Evolutionary conservation across 1,140 invertebrate species (phyloP), one percentile per base, ranked within the genome.

Genomic region (Bombus breviceps): DNA sequence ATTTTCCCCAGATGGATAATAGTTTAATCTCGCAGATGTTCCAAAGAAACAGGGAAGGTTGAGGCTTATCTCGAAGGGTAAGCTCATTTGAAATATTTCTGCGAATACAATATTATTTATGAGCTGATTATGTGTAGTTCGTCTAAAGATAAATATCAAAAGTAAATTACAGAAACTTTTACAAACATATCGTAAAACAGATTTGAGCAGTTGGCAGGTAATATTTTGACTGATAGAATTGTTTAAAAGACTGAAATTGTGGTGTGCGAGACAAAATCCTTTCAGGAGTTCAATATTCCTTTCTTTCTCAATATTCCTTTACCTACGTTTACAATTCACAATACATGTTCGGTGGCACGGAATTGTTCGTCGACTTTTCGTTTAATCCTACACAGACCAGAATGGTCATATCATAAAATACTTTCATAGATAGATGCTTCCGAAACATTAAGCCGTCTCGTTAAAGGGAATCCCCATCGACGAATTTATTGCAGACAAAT

Each of bases 281-380:
- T 68, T 34, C 25, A 53, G 39, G 10, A 76, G 5, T 64, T 9
- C 15, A 9, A 32, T 39, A 41, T 39, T 39, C 13, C 13, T 57
- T 76, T 41, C 25, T 3, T 37, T n/a, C 22, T 25, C 25, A 47
- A 47, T 15, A 15, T 15, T 47, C 13, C 57, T 8, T 53, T 53
- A 34, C 41, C 34, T 15, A 28, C 28, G 73, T 83, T 83, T 83
- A 77, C 41, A 41, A 47, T 28, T 41, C 25, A 41, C 28, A 73
- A 77, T 78, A 41, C 34, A 84, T 39, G 73, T 84, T 86, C 66
- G 39, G 69, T 53, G 78, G 13, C 71, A 85, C 47, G 78, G 8
- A 71, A 41, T 43, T 25, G 2, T 34, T 62, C 25, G 15, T 8
- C 34, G 25, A 18, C 0, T 37, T n/a, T n/a, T n/a, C n/a, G n/a